A percentile compares a stretch with the other conserved stretches of the same genome.
Evolutionary conservation across 2,113 vertebrate genomes (phyloP).

Genomic region (Trichechus manatus): DNA sequence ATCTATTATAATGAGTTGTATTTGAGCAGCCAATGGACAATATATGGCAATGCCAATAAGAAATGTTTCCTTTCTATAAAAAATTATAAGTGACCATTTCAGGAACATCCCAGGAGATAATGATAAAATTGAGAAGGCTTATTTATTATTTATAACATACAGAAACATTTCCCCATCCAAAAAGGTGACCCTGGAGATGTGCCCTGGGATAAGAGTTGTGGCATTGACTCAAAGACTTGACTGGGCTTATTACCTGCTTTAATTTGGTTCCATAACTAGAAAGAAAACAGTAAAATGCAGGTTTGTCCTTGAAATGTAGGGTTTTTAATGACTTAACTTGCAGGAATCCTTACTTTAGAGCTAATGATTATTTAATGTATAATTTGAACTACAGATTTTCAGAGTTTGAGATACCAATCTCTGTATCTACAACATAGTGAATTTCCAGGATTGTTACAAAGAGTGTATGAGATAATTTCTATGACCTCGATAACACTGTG

Average conservation of each 20-base stretch:
- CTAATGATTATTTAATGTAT: constrained; percentile 8
- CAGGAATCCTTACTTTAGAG: background rate
- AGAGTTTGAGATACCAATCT: background rate
- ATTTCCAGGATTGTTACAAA: background rate
- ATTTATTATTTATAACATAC: constrained; percentile 70
- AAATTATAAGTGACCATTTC: background rate
- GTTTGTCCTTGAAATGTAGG: background rate
- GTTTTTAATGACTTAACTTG: background rate
- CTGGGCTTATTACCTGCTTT: background rate
- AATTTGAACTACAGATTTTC: background rate
- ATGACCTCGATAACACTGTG: background rate
- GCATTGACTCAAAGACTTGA: background rate
- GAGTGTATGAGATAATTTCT: background rate
- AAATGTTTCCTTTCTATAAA: background rate
- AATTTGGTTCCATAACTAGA: background rate
- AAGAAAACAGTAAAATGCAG: background rate
- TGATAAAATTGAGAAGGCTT: constrained; percentile 34
- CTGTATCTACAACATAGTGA: background rate
- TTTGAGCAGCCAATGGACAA: background rate
- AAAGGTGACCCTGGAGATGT: background rate
- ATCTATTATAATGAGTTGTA: background rate
- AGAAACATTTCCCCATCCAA: constrained; percentile 51
- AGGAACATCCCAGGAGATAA: background rate
- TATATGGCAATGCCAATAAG: background rate
- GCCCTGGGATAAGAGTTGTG: background rate